These are phyloP conservation scores for Galaxias olidus DNA, from an alignment of 2,797 vertebrate species.

Conservation along the genomic window DNA sequence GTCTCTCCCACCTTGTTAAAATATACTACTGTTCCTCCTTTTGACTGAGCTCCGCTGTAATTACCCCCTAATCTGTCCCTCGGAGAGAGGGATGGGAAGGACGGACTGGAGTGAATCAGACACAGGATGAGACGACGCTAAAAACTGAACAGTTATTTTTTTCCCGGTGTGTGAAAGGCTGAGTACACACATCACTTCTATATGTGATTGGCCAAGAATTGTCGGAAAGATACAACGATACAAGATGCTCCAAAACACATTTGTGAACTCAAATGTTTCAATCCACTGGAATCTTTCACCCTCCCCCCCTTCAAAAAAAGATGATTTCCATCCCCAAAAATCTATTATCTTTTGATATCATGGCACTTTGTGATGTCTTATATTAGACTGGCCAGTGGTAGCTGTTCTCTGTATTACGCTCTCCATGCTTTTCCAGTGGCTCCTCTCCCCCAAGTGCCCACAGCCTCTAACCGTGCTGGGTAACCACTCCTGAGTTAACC, in stretches of 20 bases:
- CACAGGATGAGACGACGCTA: neutral
- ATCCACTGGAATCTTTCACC: no score
- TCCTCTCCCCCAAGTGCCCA: slow-evolving; percentile 47
- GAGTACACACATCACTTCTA: neutral
- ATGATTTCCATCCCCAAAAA: no score
- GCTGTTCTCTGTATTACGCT: neutral
- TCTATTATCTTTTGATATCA: no score
- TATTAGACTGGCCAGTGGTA: no score
- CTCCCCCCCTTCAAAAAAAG: no score
- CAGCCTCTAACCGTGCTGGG: slow-evolving; percentile 70
- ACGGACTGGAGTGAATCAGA: neutral
- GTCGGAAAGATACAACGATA: no score
- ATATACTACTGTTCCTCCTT: slow-evolving; percentile 60
- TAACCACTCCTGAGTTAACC: slow-evolving; percentile 83
- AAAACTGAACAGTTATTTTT: neutral
- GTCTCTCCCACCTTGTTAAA: slow-evolving; percentile 78
- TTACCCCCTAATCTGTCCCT: slow-evolving; percentile 76
- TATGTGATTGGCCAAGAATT: no score
- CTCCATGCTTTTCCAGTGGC: neutral
- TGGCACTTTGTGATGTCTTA: no score
- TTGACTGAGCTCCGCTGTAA: slow-evolving; percentile 75
- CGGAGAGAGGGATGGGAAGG: slow-evolving; percentile 30
- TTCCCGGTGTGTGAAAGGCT: slow-evolving; percentile 8
- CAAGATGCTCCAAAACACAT: no score
- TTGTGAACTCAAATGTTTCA: no score